phyloP scores from a whole-genome alignment of 2,888 invertebrate species.

The Torymus aiolomorphi region DNA sequence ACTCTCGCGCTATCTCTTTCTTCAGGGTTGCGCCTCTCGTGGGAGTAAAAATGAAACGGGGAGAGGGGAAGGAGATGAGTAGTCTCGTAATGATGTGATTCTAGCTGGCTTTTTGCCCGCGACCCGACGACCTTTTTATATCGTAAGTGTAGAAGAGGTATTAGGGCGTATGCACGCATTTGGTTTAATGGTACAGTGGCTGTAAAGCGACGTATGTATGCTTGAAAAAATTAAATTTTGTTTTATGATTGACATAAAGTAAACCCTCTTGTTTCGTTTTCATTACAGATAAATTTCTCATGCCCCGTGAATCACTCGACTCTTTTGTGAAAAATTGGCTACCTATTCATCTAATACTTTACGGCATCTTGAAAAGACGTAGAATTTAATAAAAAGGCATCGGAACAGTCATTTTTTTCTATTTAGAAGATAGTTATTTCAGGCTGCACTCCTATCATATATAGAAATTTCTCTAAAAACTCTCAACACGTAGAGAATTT shows the following conservation, averaged over 20 bases:
- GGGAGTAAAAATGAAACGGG: conserved; percentile 21
- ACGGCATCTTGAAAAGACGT: no score
- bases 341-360: no score
- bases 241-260: not conserved
- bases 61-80: not conserved
- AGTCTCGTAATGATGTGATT: conserved; percentile 25
- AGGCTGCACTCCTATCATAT: no score
- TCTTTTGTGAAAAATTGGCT: no score
- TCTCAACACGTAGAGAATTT: no score
- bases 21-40: not conserved
- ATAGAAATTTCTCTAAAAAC: no score
- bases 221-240: no score
- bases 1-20: not conserved
- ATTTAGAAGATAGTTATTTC: no score
- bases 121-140: conserved; percentile 12
- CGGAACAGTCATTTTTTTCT: no score
- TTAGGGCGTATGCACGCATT: not conserved
- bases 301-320: no score
- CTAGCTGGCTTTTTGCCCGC: not conserved
- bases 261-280: not conserved
- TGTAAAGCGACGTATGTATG: not conserved
- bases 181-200: not conserved
- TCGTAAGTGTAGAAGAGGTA: not conserved
- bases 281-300: not conserved
- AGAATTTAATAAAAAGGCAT: no score